Conservation (phyloP, 2,797 vertebrate species). For the Pteropus rufus region DNA sequence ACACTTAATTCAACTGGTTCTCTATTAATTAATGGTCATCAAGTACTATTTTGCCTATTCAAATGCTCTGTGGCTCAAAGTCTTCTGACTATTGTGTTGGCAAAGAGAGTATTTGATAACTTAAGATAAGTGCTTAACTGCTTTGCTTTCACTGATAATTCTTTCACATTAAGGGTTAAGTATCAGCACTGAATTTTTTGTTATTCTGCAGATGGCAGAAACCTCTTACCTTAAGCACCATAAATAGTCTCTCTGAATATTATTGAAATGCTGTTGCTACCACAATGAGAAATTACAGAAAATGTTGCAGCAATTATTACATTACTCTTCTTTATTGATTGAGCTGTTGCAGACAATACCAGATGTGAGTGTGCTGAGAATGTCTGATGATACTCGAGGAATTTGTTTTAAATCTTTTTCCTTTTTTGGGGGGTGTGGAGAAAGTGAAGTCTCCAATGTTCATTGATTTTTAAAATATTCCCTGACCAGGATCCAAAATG, state of each 20-base stretch:
- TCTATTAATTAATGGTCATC: background rate
- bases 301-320: constrained; percentile 63
- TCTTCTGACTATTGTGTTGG: background rate
- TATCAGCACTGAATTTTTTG: constrained; percentile 28
- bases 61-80: background rate
- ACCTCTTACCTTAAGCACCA: constrained; percentile 52
- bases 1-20: background rate
- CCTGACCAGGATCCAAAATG: constrained; percentile 53
- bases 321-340: constrained; percentile 69
- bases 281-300: constrained; percentile 67
- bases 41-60: background rate
- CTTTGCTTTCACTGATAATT: background rate
- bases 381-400: constrained; percentile 28
- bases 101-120: background rate
- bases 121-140: background rate
- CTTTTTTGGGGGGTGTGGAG: background rate
- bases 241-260: constrained; percentile 69
- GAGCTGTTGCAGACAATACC: constrained; percentile 45
- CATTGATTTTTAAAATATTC: constrained; percentile 65
- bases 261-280: constrained; percentile 70
- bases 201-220: constrained; percentile 52
- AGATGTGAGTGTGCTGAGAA: constrained; percentile 28
- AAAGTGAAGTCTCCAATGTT: constrained; percentile 19
- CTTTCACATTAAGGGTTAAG: constrained; percentile 52
- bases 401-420: constrained; percentile 51